Base-by-base conservation (phyloP, 2,113 vertebrate species). In the Oryzias melastigma region DNA sequence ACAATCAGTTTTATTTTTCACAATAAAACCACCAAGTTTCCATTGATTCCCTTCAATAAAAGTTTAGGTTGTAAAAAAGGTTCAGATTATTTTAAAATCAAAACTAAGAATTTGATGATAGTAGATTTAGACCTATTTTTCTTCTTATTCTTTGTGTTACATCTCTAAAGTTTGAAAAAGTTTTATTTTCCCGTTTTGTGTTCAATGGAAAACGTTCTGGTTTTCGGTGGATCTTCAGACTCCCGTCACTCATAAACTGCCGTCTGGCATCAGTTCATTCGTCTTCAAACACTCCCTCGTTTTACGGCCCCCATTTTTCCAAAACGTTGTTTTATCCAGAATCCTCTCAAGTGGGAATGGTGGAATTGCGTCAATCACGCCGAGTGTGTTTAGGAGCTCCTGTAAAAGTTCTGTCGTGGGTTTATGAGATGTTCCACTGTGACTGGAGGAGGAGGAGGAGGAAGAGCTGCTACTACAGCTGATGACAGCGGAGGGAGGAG, bases 361-460 rank as follows among this genome's bases (percentile, higher is more conserved):
- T 55, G 52, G 24, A 40, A 54, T 3, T 2, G 48, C 20, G 51
- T 52, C 52, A 64, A 7, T 51, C 57, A 43, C 5, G 6, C 18
- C 29, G 5, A 6, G 22, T 7, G 22, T 27, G 42, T 16, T 24
- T 52, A 27, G 19, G 73, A 44, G 22, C 42, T 48, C 49, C 0
- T 2, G 35, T 77, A 58, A 71, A 77, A 64, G 60, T 54, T 75
- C 53, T 48, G 16, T 5, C 54, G 14, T 20, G 55, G 19, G 20
- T 80, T 82, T 78, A 82, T 14, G 58, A 60, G 81, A 54, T 70
- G 70, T 81, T 83, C 76, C 78, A 76, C 53, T 65, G 5, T 50
- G 16, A 55, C 46, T 16, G 25, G 42, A 24, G 19, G 12, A 29
- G 17, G 18, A 35, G 50, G 13, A 14, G 22, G 17, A 20, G 27